Evolutionary conservation across 2,113 vertebrate species (phyloP).

Genomic region (Chunga burmeisteri): DNA sequence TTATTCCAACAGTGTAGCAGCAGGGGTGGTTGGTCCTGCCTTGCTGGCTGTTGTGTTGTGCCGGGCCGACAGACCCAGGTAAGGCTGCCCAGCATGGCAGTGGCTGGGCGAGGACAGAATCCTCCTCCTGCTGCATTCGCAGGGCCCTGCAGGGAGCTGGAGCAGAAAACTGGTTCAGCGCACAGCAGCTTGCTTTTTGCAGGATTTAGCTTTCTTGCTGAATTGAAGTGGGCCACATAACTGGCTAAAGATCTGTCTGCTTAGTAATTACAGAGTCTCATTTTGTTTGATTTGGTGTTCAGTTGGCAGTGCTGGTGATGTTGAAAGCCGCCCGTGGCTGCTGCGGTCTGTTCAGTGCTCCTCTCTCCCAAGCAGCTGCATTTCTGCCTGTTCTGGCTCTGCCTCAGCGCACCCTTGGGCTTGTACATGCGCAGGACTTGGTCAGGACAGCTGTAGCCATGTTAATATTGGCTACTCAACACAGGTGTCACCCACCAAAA

Average conservation of each 20-base stretch:
- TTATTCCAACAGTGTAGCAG: not conserved
- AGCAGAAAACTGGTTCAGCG: not conserved
- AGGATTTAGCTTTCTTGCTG: not conserved
- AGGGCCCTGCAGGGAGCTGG: not conserved
- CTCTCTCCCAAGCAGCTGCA: not conserved
- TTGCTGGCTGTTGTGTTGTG: not conserved
- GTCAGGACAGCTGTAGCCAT: not conserved
- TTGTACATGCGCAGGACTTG: not conserved
- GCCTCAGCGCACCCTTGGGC: not conserved
- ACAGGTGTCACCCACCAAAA: not conserved
- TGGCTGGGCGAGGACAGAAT: not conserved
- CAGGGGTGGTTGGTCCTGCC: not conserved
- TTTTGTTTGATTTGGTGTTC: not conserved
- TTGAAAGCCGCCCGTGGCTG: fast-evolving
- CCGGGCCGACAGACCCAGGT: not conserved
- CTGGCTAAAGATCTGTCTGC: not conserved
- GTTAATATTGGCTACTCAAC: not conserved
- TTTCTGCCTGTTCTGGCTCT: not conserved
- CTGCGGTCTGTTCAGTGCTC: not conserved
- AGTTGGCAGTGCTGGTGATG: not conserved
- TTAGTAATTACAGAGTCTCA: not conserved
- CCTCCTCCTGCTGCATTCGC: fast-evolving
- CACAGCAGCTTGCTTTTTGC: not conserved
- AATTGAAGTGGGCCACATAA: not conserved
- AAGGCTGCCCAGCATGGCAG: not conserved